Conservation (phyloP, 2,113 vertebrate genomes). For the Pelodiscus sinensis region DNA sequence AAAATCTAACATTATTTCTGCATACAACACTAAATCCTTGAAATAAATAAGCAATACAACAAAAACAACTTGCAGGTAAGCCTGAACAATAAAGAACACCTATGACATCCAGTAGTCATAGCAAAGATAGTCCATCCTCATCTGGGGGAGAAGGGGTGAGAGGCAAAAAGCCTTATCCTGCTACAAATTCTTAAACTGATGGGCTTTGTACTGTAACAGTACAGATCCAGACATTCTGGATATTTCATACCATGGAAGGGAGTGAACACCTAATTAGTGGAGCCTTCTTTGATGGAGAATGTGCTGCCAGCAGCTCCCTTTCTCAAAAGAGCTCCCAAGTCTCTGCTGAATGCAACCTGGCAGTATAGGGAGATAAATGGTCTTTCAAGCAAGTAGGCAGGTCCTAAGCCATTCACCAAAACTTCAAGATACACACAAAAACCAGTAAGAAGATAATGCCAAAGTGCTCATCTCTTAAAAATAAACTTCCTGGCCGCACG, state of each 20-base stretch:
- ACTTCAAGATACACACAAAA: not conserved
- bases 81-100: not conserved
- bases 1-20: not conserved
- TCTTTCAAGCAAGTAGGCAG: not conserved
- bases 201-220: not conserved
- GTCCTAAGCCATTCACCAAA: not conserved
- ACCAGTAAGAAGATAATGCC: not conserved
- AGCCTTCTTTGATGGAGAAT: not conserved
- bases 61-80: not conserved
- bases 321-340: not conserved
- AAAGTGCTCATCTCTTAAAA: not conserved
- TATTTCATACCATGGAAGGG: not conserved
- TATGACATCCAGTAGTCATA: not conserved
- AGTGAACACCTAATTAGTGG: not conserved
- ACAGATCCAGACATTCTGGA: not conserved
- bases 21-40: not conserved
- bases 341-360: not conserved
- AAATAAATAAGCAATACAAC: not conserved
- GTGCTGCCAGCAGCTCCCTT: not conserved
- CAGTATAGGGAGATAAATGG: not conserved
- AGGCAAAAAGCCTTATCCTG: not conserved
- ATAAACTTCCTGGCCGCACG: not conserved
- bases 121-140: not conserved
- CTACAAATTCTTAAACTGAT: not conserved
- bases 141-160: no score